Evolutionary conservation across 2,113 vertebrate genomes (phyloP).

Genomic region (Haemorhous mexicanus): DNA sequence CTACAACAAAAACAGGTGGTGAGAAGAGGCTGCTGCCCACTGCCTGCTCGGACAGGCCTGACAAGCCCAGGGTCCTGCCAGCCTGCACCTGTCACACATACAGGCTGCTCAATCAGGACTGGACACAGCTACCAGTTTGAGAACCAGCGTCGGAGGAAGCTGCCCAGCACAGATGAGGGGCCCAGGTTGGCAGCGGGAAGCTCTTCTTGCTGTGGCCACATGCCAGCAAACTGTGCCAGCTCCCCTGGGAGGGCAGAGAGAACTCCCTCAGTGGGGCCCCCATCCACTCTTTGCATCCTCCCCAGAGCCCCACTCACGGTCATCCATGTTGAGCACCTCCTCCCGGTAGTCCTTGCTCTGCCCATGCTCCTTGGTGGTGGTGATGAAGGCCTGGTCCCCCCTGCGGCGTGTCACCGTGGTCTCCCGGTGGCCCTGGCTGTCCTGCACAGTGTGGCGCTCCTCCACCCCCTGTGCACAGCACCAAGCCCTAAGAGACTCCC

Average conservation of each 20-base stretch:
- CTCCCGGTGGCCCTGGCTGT: slow-evolving; percentile 81
- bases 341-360: neutral
- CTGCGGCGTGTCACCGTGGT: slow-evolving; percentile 76
- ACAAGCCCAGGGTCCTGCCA: neutral
- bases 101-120: neutral
- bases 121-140: slow-evolving; percentile 33
- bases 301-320: neutral
- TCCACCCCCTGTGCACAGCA: slow-evolving; percentile 74
- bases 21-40: neutral
- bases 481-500: neutral
- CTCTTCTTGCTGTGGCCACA: neutral
- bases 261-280: neutral
- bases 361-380: neutral
- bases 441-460: slow-evolving; percentile 82
- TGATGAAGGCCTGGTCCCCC: slow-evolving; percentile 16
- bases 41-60: fast-evolving
- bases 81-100: neutral
- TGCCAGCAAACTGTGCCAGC: neutral
- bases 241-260: neutral
- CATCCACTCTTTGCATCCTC: fast-evolving
- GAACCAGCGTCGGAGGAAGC: slow-evolving; percentile 71
- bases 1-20: neutral
- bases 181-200: neutral
- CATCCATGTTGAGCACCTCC: neutral
- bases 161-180: slow-evolving; percentile 40